A percentile compares a stretch with the other conserved stretches of the same genome.
These are phyloP conservation scores for Heliconius ethilla DNA, from an alignment of 2,888 invertebrate genomes.

Conservation along the genomic window DNA sequence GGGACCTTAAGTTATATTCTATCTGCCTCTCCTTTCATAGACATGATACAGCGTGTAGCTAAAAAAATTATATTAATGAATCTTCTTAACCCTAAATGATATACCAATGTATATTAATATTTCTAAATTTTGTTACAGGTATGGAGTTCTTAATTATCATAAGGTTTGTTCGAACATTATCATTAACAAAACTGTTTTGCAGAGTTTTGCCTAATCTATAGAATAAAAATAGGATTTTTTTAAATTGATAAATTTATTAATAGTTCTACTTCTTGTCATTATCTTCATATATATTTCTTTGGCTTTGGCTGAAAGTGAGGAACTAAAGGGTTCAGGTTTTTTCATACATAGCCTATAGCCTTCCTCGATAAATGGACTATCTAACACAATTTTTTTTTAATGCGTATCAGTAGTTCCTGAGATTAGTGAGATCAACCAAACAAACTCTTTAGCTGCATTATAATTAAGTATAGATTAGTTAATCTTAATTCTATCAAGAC, in stretches of 20 bases:
- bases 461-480: neutral
- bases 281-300: too few relatives aligned
- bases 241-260: neutral
- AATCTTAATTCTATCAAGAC: neutral
- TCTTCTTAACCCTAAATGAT: neutral
- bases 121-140: constrained; percentile 53
- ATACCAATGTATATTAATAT: neutral
- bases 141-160: constrained; percentile 40
- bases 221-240: neutral
- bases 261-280: neutral
- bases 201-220: neutral
- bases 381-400: neutral
- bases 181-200: neutral
- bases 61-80: neutral
- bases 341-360: neutral
- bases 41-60: too few relatives aligned
- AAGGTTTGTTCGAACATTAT: constrained; percentile 36
- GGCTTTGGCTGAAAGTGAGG: too few relatives aligned
- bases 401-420: neutral
- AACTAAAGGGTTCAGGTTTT: too few relatives aligned
- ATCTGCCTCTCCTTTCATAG: too few relatives aligned
- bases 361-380: neutral
- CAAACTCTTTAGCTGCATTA: neutral
- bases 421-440: neutral
- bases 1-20: too few relatives aligned